phyloP scores from a whole-genome alignment of 2,888 invertebrate genomes.

The Scaptomyza reducta region DNA sequence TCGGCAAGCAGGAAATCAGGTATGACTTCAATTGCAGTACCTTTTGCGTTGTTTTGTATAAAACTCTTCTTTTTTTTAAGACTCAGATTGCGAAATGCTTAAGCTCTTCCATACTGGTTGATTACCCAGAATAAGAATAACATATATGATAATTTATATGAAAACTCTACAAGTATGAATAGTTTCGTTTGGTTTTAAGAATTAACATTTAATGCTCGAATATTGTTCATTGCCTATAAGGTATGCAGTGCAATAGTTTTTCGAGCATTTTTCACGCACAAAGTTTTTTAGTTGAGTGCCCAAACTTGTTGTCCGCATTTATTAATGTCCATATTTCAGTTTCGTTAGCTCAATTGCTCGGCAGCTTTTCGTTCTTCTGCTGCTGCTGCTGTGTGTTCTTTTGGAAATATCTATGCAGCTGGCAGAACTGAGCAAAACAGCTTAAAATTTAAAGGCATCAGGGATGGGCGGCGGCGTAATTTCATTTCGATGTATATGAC shows the following conservation, averaged over 20 bases:
- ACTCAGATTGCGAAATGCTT: conserved; percentile 84
- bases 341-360: conserved; percentile 20
- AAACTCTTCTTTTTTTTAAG: conserved; percentile 27
- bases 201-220: too few species aligned
- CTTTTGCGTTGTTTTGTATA: conserved; percentile 13
- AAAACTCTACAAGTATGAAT: too few species aligned
- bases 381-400: conserved; percentile 26
- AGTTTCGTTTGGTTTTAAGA: too few species aligned
- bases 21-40: conserved; percentile 31
- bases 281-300: background rate
- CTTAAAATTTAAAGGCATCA: conserved; percentile 49
- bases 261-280: background rate
- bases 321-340: conserved; percentile 16
- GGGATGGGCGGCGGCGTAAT: conserved; percentile 38
- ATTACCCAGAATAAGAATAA: too few species aligned
- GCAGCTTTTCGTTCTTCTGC: conserved; percentile 1
- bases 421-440: conserved; percentile 33
- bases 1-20: conserved; percentile 86
- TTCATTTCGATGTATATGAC: conserved; percentile 47
- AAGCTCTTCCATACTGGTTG: too few species aligned
- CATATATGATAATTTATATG: too few species aligned
- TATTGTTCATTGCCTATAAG: background rate
- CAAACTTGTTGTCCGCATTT: conserved; percentile 14
- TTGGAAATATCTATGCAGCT: conserved; percentile 18
- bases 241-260: background rate